Conservation (phyloP, 2,113 vertebrate genomes). For the Cryptotis parvus region DNA sequence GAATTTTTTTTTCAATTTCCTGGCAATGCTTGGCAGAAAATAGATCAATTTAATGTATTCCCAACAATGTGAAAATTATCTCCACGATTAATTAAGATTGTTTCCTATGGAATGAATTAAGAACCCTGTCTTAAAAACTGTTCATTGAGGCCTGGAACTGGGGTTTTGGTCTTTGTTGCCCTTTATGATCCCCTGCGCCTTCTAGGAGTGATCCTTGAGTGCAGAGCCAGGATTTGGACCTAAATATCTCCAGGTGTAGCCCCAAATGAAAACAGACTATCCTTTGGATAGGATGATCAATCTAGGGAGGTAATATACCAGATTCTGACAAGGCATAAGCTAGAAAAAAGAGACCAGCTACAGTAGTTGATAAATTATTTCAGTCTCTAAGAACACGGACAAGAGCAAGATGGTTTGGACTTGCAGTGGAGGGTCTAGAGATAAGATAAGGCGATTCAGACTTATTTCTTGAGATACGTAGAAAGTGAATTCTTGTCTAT, state of each 20-base stretch:
- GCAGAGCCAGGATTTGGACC: too few species aligned
- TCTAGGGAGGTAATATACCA: neutral
- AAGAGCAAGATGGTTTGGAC: conserved; percentile 13
- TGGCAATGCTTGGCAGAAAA: conserved; percentile 35
- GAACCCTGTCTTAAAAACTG: conserved; percentile 19
- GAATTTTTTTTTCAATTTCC: neutral
- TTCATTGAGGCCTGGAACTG: too few species aligned
- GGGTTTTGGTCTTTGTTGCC: too few species aligned
- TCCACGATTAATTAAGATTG: conserved; percentile 20
- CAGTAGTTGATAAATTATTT: conserved; percentile 1
- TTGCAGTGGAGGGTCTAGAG: neutral
- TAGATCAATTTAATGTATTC: conserved; percentile 5
- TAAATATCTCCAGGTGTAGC: too few species aligned
- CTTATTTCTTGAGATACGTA: conserved; percentile 33
- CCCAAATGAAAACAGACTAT: neutral
- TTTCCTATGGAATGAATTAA: conserved; percentile 28
- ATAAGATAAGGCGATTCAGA: neutral
- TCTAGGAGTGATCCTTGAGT: too few species aligned
- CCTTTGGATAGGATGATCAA: neutral
- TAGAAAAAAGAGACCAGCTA: neutral
- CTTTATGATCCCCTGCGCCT: too few species aligned
- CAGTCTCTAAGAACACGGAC: neutral
- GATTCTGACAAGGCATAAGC: neutral
- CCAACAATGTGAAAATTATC: conserved; percentile 18
- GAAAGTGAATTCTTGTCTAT: conserved; percentile 25